Evolutionary conservation across 2,113 vertebrate genomes (phyloP).

Genomic region (Anser brachyrhynchus): DNA sequence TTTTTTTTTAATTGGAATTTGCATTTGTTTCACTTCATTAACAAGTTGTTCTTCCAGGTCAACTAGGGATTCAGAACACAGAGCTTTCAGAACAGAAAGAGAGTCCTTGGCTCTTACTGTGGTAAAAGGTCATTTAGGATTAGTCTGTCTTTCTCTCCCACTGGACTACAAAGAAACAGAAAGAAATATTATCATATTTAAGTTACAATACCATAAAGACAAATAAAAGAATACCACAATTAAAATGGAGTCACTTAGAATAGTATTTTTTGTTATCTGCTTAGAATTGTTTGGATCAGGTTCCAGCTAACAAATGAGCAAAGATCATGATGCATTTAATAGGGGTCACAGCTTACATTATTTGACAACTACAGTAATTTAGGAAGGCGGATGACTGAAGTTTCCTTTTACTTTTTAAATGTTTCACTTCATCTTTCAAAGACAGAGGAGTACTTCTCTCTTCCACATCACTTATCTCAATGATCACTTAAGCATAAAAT

Average conservation of each 20-base stretch:
- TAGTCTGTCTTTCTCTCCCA: not conserved
- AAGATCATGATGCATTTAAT: not conserved
- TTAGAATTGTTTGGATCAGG: not conserved
- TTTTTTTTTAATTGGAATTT: not conserved
- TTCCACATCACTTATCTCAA: slow-evolving; percentile 53
- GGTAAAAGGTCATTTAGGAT: not conserved
- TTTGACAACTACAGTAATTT: not conserved
- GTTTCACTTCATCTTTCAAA: slow-evolving; percentile 37
- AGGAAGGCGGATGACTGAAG: not conserved
- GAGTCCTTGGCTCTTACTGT: not conserved
- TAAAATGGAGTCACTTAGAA: not conserved
- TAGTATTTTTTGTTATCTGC: not conserved
- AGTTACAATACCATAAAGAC: not conserved
- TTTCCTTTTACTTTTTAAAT: slow-evolving; percentile 12
- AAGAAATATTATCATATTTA: not conserved
- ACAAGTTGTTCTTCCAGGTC: not conserved
- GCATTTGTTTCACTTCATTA: not conserved
- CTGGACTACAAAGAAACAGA: not conserved
- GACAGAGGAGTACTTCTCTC: slow-evolving; percentile 46
- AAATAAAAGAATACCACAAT: not conserved
- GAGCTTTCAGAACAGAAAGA: not conserved
- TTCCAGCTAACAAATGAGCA: not conserved
- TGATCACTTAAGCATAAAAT: slow-evolving; percentile 70
- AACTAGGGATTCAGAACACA: not conserved
- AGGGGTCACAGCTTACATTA: not conserved